Evolutionary conservation across 1,140 invertebrate species (phyloP).

Genomic region (Diuraphis noxia): DNA sequence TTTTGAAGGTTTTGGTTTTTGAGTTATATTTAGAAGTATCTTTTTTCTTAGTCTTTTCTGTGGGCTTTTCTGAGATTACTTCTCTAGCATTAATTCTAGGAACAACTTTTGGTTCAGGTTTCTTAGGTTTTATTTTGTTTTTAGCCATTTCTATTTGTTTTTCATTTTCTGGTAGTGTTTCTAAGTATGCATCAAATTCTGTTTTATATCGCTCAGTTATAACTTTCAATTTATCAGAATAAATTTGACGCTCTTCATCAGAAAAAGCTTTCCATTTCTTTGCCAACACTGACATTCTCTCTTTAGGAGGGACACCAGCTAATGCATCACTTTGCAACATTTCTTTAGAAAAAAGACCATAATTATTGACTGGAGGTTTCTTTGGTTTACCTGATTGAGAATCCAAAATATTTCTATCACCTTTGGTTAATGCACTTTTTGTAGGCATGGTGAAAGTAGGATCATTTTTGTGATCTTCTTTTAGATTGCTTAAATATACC

Average conservation of each 20-base stretch:
- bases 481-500: conserved; percentile 14
- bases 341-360: conserved; percentile 47
- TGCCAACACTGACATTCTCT: conserved; percentile 14
- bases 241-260: conserved; percentile 41
- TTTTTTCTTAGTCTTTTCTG: conserved; percentile 33
- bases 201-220: conserved; percentile 42
- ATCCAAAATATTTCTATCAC: conserved; percentile 45
- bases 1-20: conserved; percentile 27
- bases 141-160: conserved; percentile 14
- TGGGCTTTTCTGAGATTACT: conserved; percentile 30
- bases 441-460: conserved; percentile 36
- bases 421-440: conserved; percentile 44
- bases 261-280: conserved; percentile 45
- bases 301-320: conserved; percentile 28
- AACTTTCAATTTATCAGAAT: conserved; percentile 40
- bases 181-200: conserved; percentile 35
- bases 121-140: conserved; percentile 38
- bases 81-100: conserved; percentile 47
- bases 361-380: conserved; percentile 40
- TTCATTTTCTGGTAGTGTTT: conserved; percentile 44
- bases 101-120: conserved; percentile 38
- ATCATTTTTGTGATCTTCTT: conserved; percentile 50
- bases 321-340: conserved; percentile 39
- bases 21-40: neutral
- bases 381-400: conserved; percentile 37